phyloP scores from a whole-genome alignment of 1,140 invertebrate species.

The Schmidtea mediterranea region DNA sequence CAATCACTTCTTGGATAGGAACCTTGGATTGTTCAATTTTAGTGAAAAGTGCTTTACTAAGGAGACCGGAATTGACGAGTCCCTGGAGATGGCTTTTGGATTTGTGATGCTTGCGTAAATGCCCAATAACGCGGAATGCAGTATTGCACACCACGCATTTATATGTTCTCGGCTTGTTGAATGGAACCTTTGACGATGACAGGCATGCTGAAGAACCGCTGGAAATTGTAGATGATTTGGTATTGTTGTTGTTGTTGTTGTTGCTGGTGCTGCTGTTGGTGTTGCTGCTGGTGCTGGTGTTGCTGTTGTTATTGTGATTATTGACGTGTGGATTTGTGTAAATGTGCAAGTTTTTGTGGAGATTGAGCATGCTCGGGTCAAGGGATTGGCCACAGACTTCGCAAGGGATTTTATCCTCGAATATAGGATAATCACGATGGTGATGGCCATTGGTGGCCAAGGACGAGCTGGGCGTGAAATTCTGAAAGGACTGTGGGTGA shows the following conservation, averaged over 20 bases:
- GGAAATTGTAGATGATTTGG: no score
- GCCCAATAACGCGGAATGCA: constrained; percentile 76
- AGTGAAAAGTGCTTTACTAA: constrained; percentile 78
- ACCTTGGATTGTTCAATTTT: constrained; percentile 66
- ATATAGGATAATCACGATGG: no score
- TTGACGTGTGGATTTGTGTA: not conserved
- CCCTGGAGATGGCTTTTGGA: constrained; percentile 89
- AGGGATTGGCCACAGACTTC: no score
- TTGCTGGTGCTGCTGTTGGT: no score
- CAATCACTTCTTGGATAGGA: constrained; percentile 56
- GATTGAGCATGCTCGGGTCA: not conserved
- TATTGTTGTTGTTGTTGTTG: no score
- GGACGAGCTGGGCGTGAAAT: no score
- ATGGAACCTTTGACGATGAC: constrained; percentile 31
- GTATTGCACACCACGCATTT: constrained; percentile 79
- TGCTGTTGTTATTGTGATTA: constrained; percentile 32
- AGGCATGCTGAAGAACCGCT: not conserved
- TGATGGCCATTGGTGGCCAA: no score
- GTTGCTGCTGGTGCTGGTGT: constrained; percentile 38
- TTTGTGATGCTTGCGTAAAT: constrained; percentile 73
- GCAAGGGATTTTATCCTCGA: no score
- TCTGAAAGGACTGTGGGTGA: no score
- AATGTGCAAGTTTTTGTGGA: not conserved
- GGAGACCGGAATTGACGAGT: constrained; percentile 61
- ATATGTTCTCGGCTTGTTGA: constrained; percentile 58